Evolutionary conservation across 2,888 invertebrate genomes (phyloP), one percentile per base, ranked within the genome.

Genomic region (Electrophaes corylata): DNA sequence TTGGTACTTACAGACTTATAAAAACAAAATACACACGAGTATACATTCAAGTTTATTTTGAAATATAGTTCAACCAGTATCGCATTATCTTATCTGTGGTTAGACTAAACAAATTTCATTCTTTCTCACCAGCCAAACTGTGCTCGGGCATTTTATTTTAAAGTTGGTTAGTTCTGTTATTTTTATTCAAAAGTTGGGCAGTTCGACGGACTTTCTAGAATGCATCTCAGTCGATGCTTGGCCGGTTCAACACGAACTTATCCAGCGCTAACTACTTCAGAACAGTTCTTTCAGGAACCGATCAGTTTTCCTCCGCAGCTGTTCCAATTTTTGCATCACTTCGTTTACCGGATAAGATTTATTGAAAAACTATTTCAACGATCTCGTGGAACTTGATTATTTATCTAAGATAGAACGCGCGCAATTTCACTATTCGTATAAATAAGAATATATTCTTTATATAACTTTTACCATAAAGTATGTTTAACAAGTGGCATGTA

Each of bases 231-330:
- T 70, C 68, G 69, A 67, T 75, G 73, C 78, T 76, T 75, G 73
- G 73, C 59, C 41, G 44, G 81, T 81, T 81, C 77, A 77, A 81
- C 78, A 79, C 69, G 68, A 85, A 86, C 79, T 86, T 81, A 74
- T 76, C 72, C 70, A 57, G 61, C 69, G 69, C 78, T 83, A 85
- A 85, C 83, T 83, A 81, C 79, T 85, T 84, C 67, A 55, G 67
- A 75, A 70, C 71, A 72, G 71, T 73, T 77, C 75, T 80, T 81
- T 72, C 72, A 70, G 64, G 67, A 73, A 72, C 73, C 77, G 75
- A 80, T 77, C 75, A 73, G 66, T 71, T 71, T 60, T 68, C 64
- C 58, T 62, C 64, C 57, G 66, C 84, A 81, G 79, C 76, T 82
- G 82, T 71, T 78, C 64, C 43, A 48, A 56, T 56, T 60, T 59